Conservation (phyloP, 2,113 vertebrate genomes). For the Myiopsitta monachus region DNA sequence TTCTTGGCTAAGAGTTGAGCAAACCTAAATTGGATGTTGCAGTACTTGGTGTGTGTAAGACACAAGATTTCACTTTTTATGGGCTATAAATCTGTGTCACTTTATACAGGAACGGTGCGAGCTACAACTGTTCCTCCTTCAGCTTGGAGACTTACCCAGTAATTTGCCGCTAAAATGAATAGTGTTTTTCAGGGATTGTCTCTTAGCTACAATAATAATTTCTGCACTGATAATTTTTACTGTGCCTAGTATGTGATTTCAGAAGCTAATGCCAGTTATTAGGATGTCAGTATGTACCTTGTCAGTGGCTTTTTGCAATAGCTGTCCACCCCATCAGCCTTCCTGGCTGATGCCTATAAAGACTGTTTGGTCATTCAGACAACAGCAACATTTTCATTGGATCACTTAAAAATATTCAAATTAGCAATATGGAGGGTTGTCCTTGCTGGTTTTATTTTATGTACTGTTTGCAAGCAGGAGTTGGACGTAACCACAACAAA, state of each 20-base stretch:
- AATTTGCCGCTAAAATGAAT: slow-evolving; percentile 29
- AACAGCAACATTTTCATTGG: not conserved
- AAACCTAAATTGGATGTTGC: not conserved
- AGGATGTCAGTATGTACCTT: not conserved
- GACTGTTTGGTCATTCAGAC: not conserved
- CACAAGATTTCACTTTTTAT: not conserved
- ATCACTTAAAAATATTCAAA: not conserved
- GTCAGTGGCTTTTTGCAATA: not conserved
- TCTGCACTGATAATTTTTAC: slow-evolving; percentile 19
- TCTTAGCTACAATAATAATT: slow-evolving; percentile 2
- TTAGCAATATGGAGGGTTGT: not conserved
- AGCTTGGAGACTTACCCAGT: not conserved
- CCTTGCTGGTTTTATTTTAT: not conserved
- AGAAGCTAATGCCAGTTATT: slow-evolving; percentile 9
- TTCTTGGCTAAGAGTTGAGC: not conserved
- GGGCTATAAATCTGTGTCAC: not conserved
- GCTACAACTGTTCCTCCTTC: not conserved
- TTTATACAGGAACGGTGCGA: not conserved
- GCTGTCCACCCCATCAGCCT: not conserved
- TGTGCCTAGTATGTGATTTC: not conserved
- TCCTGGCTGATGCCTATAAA: not conserved
- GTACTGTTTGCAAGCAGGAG: not conserved
- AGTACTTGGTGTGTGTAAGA: not conserved
- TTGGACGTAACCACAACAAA: not conserved
- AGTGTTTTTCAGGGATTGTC: not conserved